These are phyloP conservation scores for Montipora cactus DNA, from an alignment of 64 coral and sea anemone genomes.

Conservation along the genomic window DNA sequence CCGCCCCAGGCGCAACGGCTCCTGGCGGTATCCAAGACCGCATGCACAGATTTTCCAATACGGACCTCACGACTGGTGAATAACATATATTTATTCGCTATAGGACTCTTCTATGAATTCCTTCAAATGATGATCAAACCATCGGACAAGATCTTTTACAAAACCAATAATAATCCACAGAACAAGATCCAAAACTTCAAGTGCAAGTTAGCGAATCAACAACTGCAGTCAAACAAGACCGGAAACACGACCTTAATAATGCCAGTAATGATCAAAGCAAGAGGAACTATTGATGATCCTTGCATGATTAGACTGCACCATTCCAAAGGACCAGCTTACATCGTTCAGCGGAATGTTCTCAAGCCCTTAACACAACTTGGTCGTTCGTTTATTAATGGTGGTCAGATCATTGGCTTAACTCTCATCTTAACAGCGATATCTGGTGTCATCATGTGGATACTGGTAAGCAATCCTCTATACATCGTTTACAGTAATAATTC, in stretches of 20 bases:
- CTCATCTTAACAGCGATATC: conserved; percentile 88
- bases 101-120: not conserved
- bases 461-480: conserved; percentile 55
- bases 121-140: not conserved
- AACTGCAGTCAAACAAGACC: not conserved
- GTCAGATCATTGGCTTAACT: conserved; percentile 87
- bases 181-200: conserved; percentile 12
- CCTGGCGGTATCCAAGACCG: too few species aligned
- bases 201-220: not conserved
- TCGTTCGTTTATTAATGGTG: conserved; percentile 82
- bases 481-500: too few species aligned
- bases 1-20: too few species aligned
- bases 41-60: too few species aligned
- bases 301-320: conserved; percentile 64
- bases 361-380: conserved; percentile 84
- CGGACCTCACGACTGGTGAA: too few species aligned
- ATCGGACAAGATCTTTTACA: not conserved
- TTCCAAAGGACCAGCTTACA: conserved; percentile 78
- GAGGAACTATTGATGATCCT: not conserved
- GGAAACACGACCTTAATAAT: conserved; percentile 38
- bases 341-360: conserved; percentile 69
- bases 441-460: conserved; percentile 85
- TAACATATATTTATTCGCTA: not conserved
- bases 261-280: conserved; percentile 65
- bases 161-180: not conserved